Base-by-base conservation (phyloP, 2,888 invertebrate species). In the Tyria jacobaeae region DNA sequence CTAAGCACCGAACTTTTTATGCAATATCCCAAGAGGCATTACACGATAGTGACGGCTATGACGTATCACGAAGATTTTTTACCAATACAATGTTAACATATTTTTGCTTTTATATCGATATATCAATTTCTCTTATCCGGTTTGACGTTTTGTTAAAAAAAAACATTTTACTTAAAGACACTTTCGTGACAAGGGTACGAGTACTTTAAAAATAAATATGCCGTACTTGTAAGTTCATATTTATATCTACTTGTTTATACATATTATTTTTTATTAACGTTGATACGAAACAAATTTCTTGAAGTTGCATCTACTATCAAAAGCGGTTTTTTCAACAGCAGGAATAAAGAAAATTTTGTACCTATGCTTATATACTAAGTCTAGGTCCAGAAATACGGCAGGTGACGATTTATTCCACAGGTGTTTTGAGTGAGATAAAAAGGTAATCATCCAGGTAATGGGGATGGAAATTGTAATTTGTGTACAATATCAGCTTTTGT, bases 81-180 rank as follows among this genome's bases (percentile, higher is more conserved):
- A 89, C 84, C 86, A 89, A 88, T 84, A 89, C 81, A 81, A 79
- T 79, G 81, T 66, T 86, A 90, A 93, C 94, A 93, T 91, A 92
- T 91, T 91, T 94, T 93, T 93, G 92, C 94, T 94, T 91, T 94
- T 93, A 94, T 89, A 83, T 89, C 91, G 88, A 92, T 92, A 86
- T 86, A 92, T 94, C 93, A 93, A 91, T 89, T 90, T 89, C 88
- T 86, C 88, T 90, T 89, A 86, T 88, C 78, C 79, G 76, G 76
- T 77, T 86, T 78, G 89, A 89, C 89, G 78, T 82, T 81, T 85
- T 84, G 78, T 68, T n/a, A n/a, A n/a, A 66, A 62, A 70, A 76
- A 76, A 71, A 69, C 78, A 79, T 77, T 78, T 77, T 60, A 72
- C 62, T 82, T 78, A 75, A 70, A 68, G 75, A 84, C 76, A 81